Percentiles rank a stretch among this genome's conserved stretches.
These are phyloP conservation scores for Sphaerodactylus townsendi DNA, from an alignment of 2,113 vertebrate genomes.

Conservation along the genomic window DNA sequence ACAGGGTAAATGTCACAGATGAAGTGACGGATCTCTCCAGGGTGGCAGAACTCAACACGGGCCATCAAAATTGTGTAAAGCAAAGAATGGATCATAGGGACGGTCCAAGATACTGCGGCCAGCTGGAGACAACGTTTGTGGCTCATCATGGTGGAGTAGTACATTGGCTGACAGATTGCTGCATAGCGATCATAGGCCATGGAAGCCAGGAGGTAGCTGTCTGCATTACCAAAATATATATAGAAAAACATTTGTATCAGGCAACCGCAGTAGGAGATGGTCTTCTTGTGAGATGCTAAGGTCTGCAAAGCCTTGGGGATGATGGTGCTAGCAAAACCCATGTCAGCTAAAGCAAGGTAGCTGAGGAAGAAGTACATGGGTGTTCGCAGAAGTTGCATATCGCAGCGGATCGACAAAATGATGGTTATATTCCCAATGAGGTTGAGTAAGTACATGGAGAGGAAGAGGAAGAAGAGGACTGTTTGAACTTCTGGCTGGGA, in stretches of 20 bases:
- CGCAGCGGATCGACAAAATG: conserved; percentile 20
- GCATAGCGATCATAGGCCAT: conserved; percentile 44
- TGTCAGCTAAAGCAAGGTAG: conserved; percentile 35
- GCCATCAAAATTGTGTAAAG: conserved; percentile 31
- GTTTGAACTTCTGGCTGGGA: conserved; percentile 14
- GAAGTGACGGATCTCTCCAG: conserved; percentile 39
- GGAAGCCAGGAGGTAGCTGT: conserved; percentile 33
- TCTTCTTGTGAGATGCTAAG: conserved; percentile 14
- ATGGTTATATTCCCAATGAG: conserved; percentile 39
- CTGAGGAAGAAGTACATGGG: conserved; percentile 46
- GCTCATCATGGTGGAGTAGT: conserved; percentile 38
- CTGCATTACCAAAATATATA: conserved; percentile 27
- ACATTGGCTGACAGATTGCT: conserved; percentile 43
- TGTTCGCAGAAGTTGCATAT: conserved; percentile 22
- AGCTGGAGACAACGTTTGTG: conserved; percentile 17
- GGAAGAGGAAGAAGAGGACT: conserved; percentile 36
- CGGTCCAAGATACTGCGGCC: conserved; percentile 26
- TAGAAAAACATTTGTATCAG: conserved; percentile 42
- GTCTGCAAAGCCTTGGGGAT: conserved; percentile 42
- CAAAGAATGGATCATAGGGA: not conserved
- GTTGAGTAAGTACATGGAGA: conserved; percentile 37
- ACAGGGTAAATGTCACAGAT: conserved; percentile 53
- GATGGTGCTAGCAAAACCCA: conserved; percentile 37
- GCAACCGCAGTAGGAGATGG: conserved; percentile 37
- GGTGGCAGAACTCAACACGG: conserved; percentile 43